Evolutionary conservation across 2,797 vertebrate genomes (phyloP), one percentile per base, ranked within the genome.

Genomic region (Babyrousa celebensis): DNA sequence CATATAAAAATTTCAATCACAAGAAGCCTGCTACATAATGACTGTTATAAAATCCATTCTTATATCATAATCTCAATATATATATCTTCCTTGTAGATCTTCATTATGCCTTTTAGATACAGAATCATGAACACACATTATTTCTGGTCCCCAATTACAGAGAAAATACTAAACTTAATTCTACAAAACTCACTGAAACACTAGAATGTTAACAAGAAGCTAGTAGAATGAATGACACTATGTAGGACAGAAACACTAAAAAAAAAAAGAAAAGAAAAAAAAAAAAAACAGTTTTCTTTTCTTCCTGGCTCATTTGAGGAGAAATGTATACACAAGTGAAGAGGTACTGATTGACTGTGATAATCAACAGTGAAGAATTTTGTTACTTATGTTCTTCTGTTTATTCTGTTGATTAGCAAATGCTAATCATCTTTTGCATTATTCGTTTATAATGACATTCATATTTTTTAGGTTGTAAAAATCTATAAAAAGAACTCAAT

Each of bases 381-480:
- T 83, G 12, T 54, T 86, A 85, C 29, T 91, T 84, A 58, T 93
- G 6, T 77, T 92, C 32, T 71, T 87, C 25, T 75, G 52, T 80
- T 79, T 95, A 89, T 72, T 92, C 29, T 63, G 10, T 72, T 79
- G 54, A 92, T 82, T 27, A 95, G 40, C 58, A 94, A 88, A 85
- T 91, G 82, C 29, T 89, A 92, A 93, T 65, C 43, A 72, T 68
- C 36, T 79, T 85, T 67, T 40, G 25, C 48, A 96, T 94, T 95
- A 93, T 60, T 95, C 20, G 43, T 68, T 96, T 96, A 88, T 80
- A 78, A 80, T 70, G 52, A 7, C 48, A 95, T 54, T 9, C 43
- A 54, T 56, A 85, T 93, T 88, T 90, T 85, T 83, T 40, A 75
- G 14, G 15, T 36, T 75, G 12, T 36, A 77, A 91, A 72, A 95